Percentiles rank a stretch among this genome's conserved stretches.
Conservation (phyloP, 2,113 vertebrate genomes). For the Pseudolaguvia tuberculata region DNA sequence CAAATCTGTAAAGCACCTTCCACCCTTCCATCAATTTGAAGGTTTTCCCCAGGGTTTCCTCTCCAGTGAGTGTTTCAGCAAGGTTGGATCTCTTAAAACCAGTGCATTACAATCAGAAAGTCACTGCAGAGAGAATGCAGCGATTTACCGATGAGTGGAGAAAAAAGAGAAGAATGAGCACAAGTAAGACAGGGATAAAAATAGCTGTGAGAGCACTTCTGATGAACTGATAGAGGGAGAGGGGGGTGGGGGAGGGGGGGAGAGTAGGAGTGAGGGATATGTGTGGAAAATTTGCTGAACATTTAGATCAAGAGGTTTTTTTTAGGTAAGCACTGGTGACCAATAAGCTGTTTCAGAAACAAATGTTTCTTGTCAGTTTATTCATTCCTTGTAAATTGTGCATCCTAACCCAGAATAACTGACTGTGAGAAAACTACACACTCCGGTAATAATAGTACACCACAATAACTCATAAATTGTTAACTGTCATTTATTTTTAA, state of each 20-base stretch:
- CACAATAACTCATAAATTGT: neutral
- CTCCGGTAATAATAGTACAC: too few relatives aligned
- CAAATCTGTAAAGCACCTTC: neutral
- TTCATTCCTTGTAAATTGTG: too few relatives aligned
- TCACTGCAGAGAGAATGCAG: neutral
- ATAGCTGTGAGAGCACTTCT: constrained; percentile 40
- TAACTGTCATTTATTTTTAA: too few relatives aligned
- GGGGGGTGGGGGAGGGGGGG: neutral
- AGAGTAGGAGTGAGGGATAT: too few relatives aligned
- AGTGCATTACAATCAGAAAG: neutral
- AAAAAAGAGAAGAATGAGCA: constrained; percentile 26
- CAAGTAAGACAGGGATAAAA: constrained; percentile 51
- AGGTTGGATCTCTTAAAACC: neutral
- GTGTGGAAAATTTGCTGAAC: too few relatives aligned
- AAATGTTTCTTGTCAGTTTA: too few relatives aligned
- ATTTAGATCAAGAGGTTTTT: too few relatives aligned
- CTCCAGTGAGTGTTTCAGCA: neutral
- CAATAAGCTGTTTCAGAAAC: too few relatives aligned
- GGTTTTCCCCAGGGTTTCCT: neutral
- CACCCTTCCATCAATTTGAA: neutral
- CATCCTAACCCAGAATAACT: too few relatives aligned
- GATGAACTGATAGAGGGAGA: neutral
- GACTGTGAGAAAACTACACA: too few relatives aligned
- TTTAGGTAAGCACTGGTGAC: too few relatives aligned
- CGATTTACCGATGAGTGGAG: constrained; percentile 24